These are phyloP conservation scores for Galagoides demidoff DNA, from an alignment of 2,797 vertebrate genomes.

Conservation along the genomic window DNA sequence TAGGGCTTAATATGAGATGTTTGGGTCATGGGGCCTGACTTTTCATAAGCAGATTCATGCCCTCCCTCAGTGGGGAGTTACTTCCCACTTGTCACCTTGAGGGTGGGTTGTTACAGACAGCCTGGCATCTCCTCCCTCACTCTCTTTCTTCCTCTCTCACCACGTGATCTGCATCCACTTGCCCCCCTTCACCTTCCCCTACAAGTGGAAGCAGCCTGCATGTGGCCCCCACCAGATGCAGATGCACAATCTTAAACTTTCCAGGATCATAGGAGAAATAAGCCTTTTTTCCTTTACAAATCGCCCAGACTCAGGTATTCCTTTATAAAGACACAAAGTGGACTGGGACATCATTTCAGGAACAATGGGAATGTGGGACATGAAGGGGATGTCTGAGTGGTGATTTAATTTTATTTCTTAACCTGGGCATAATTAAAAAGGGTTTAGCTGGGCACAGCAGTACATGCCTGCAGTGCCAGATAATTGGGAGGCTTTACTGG, in stretches of 20 bases:
- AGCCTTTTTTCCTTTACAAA: not conserved
- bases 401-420: constrained; percentile 1
- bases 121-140: not conserved
- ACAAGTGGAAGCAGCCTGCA: not conserved
- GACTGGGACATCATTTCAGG: not conserved
- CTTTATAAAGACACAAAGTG: not conserved
- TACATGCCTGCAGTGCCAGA: not conserved
- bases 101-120: not conserved
- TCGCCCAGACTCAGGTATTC: not conserved
- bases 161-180: not conserved
- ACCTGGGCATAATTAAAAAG: not conserved
- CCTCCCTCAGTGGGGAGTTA: not conserved
- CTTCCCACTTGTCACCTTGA: not conserved
- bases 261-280: not conserved
- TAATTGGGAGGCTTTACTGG: not conserved
- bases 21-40: no score
- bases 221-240: not conserved
- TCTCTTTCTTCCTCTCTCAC: not conserved
- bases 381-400: not conserved
- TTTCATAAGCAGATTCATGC: no score
- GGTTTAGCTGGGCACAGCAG: not conserved
- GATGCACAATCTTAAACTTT: not conserved
- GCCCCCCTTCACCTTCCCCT: not conserved
- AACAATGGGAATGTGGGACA: not conserved
- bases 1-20: no score